Base-by-base conservation (phyloP, 2,113 vertebrate genomes). In the Recurvirostra avosetta region DNA sequence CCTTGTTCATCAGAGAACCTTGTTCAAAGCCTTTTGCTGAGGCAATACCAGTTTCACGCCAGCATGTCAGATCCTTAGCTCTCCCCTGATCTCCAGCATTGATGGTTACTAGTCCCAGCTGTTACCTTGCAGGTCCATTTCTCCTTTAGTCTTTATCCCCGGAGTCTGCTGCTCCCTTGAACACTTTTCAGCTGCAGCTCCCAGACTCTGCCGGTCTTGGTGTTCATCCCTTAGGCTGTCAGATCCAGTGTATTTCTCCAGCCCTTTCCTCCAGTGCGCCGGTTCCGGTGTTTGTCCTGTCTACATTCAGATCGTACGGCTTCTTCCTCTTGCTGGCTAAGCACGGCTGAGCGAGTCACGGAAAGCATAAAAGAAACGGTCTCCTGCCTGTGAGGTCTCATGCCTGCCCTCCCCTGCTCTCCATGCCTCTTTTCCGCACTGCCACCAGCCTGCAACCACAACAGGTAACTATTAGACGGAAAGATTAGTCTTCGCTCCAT, bases 201-300 rank as follows among this genome's bases (percentile, higher is more conserved):
- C 32, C 56, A 34, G 61, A 5, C 47, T 27, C 40, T 27, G 86
- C 5, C 1, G 1, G 45, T 23, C 25, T 15, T 43, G 11, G 62
- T 26, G 29, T 88, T 58, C 66, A 41, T 81, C 53, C 66, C 78
- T 43, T 47, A 30, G 71, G 62, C 81, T 90, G 70, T 93, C 74
- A 73, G 25, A 73, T 53, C 45, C 41, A 2, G 45, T 13, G 36
- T 49, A 7, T 66, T 87, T 76, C 94, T 70, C 45, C 85, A 90
- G 90, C 84, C 92, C 67, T 73, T 96, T 96, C 96, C 92, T 96
- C 66, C 90, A 38, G 66, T 1, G 2, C 2, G 1, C 87, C 0
- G 1, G 88, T 94, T 96, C 94, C 85, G 58, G 93, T 67, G 78
- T 96, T 97, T 96, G 93, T 97, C 40, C 90, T 92, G 36, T 19